A percentile compares a stretch with the other conserved stretches of the same genome.
phyloP scores from a whole-genome alignment of 2,113 vertebrate species.

The Phodopus roborovskii region DNA sequence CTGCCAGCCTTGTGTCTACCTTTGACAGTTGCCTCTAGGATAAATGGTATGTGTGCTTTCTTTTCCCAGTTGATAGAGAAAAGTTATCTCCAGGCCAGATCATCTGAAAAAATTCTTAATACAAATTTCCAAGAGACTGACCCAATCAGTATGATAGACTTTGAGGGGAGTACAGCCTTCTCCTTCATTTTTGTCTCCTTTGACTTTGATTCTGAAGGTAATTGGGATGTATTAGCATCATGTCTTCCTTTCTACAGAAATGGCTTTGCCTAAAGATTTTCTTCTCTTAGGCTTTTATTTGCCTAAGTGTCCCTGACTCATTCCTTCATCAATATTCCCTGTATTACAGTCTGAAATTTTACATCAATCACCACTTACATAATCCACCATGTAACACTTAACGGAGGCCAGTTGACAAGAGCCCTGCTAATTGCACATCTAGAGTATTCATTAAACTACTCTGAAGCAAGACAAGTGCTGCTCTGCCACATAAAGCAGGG shows the following conservation, averaged over 20 bases:
- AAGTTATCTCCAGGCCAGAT: background rate
- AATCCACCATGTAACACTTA: no score
- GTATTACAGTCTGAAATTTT: background rate
- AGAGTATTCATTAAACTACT: conserved; percentile 58
- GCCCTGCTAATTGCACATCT: conserved; percentile 28
- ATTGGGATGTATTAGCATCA: background rate
- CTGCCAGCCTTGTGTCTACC: fast-evolving
- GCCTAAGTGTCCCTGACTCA: background rate
- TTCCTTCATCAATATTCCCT: background rate
- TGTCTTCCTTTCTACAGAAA: background rate
- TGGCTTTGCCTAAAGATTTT: background rate
- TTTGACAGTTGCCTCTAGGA: background rate
- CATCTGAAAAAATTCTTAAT: background rate
- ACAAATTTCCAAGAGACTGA: background rate
- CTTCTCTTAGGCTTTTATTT: background rate
- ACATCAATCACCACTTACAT: background rate
- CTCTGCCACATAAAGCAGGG: conserved; percentile 45
- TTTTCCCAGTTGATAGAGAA: background rate
- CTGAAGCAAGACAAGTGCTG: conserved; percentile 36
- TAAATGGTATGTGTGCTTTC: background rate
- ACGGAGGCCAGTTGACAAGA: background rate
- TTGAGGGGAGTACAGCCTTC: background rate
- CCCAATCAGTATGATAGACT: background rate
- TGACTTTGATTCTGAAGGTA: conserved; percentile 42
- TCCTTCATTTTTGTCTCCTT: background rate